These are phyloP conservation scores for Sinosuthora webbiana DNA, from an alignment of 2,113 vertebrate species.

Conservation along the genomic window DNA sequence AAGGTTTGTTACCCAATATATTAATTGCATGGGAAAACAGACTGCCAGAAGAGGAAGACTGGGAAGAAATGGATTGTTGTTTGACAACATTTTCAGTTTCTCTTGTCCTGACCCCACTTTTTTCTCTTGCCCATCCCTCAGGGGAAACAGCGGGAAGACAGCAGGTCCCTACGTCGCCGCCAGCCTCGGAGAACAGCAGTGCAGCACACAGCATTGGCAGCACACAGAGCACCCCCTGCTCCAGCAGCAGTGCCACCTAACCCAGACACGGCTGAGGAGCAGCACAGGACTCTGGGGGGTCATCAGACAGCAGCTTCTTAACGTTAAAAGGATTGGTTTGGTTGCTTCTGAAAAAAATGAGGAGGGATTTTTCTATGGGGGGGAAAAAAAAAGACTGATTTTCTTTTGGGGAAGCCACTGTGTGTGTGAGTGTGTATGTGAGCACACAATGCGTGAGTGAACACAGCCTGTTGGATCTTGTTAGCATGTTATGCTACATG, in stretches of 20 bases:
- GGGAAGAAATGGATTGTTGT: neutral
- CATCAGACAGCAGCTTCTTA: neutral
- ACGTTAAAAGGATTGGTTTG: constrained; percentile 45
- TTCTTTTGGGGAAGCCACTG: constrained; percentile 58
- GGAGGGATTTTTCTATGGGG: neutral
- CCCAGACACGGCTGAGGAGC: neutral
- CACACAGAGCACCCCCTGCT: constrained; percentile 95
- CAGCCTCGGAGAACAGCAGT: constrained; percentile 92
- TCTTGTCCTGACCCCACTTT: neutral
- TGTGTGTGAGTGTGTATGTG: neutral
- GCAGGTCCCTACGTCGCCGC: constrained; percentile 80
- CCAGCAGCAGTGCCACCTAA: constrained; percentile 92
- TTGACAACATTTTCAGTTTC: neutral
- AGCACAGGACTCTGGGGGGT: neutral
- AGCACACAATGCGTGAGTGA: constrained; percentile 36
- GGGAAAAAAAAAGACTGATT: constrained; percentile 24
- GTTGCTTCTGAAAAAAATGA: constrained; percentile 20
- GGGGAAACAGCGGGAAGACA: constrained; percentile 80
- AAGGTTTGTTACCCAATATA: neutral
- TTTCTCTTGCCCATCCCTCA: constrained; percentile 38
- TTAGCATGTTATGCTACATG: constrained; percentile 53
- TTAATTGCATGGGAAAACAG: neutral
- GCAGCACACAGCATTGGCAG: constrained; percentile 93
- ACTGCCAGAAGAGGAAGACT: neutral
- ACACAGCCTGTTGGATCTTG: constrained; percentile 50